Conservation (phyloP, 2,888 invertebrate species). For the Nasonia oneida region DNA sequence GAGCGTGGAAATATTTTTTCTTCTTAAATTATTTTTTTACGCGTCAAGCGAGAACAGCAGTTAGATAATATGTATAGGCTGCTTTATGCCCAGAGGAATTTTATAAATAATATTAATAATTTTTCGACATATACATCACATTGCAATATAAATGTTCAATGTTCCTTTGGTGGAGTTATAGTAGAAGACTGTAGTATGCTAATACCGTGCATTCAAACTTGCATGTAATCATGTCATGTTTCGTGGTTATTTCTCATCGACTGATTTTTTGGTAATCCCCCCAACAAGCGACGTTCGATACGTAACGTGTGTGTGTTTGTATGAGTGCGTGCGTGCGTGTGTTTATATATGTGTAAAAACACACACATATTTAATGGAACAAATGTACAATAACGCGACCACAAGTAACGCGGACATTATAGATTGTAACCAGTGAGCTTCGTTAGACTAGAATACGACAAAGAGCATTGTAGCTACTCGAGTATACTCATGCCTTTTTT, state of each 20-base stretch:
- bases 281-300: slow-evolving; percentile 72
- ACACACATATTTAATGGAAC: slow-evolving; percentile 61
- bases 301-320: slow-evolving; percentile 64
- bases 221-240: slow-evolving; percentile 27
- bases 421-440: slow-evolving; percentile 22
- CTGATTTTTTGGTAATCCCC: slow-evolving; percentile 49
- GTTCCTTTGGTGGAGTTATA: slow-evolving; percentile 69
- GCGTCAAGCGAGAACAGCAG: slow-evolving; percentile 64
- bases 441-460: slow-evolving; percentile 49
- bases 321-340: not conserved
- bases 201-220: no score
- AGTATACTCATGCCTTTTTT: slow-evolving; percentile 65
- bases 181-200: no score
- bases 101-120: slow-evolving; percentile 65
- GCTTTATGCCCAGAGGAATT: slow-evolving; percentile 64
- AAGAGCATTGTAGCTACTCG: slow-evolving; percentile 56
- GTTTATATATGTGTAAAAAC: slow-evolving; percentile 10
- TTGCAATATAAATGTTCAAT: slow-evolving; percentile 68
- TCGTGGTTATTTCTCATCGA: slow-evolving; percentile 45
- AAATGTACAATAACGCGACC: slow-evolving; percentile 69
- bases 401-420: slow-evolving; percentile 18
- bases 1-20: slow-evolving; percentile 66
- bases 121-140: slow-evolving; percentile 58
- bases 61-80: slow-evolving; percentile 38
- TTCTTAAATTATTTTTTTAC: slow-evolving; percentile 76